Percentiles rank a stretch among this genome's conserved stretches.
These are phyloP conservation scores for Lepidostoma basale DNA, from an alignment of 1,140 invertebrate species.

Conservation along the genomic window DNA sequence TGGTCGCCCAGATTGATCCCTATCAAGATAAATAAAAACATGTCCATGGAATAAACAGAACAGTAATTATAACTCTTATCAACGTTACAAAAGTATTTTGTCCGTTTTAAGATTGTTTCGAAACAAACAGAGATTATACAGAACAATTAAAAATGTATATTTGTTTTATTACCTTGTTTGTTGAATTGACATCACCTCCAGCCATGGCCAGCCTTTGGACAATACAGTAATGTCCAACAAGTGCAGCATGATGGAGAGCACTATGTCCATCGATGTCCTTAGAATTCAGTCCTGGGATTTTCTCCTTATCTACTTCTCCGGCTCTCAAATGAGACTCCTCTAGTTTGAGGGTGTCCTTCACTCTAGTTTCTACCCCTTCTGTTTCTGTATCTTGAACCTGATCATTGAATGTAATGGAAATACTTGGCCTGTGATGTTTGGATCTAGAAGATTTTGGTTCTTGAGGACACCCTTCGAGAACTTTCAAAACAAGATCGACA, in stretches of 20 bases:
- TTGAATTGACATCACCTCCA: constrained; percentile 69
- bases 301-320: not conserved
- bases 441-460: constrained; percentile 42
- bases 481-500: constrained; percentile 66
- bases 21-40: no score
- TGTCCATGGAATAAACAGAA: no score
- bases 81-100: no score
- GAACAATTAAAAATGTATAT: no score
- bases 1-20: no score
- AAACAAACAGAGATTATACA: no score
- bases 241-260: constrained; percentile 74
- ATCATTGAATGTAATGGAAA: not conserved
- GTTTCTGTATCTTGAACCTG: not conserved
- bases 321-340: not conserved
- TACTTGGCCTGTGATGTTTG: constrained; percentile 19
- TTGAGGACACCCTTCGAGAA: constrained; percentile 53
- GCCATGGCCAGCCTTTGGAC: constrained; percentile 72
- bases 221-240: constrained; percentile 76
- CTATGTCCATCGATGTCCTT: constrained; percentile 69
- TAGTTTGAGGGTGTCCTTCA: not conserved
- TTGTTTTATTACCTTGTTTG: constrained; percentile 64
- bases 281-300: constrained; percentile 58
- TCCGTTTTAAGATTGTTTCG: no score
- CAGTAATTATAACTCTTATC: no score
- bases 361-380: not conserved